Evolutionary conservation across 2,797 vertebrate species (phyloP).

Genomic region (Kryptolebias ocellatus): DNA sequence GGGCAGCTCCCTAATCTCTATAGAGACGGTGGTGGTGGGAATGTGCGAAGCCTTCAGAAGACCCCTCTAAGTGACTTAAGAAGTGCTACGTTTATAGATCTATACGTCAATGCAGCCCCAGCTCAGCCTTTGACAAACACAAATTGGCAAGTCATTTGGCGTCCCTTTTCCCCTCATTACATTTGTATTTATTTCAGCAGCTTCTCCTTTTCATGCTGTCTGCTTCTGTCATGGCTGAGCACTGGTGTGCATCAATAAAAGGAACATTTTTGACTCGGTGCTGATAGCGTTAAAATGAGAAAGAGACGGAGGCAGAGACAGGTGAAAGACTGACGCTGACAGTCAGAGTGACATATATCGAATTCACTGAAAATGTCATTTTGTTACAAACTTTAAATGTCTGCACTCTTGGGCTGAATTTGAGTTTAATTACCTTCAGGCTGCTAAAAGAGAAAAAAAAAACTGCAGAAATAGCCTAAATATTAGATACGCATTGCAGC

Average conservation of each 20-base stretch:
- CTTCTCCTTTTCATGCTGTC: constrained; percentile 73
- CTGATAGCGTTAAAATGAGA: constrained; percentile 56
- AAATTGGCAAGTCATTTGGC: constrained; percentile 75
- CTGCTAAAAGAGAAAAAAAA: neutral
- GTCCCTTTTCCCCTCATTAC: constrained; percentile 65
- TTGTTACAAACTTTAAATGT: constrained; percentile 12
- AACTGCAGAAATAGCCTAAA: neutral
- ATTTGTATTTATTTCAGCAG: constrained; percentile 78
- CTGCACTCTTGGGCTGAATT: neutral
- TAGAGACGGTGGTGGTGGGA: constrained; percentile 25
- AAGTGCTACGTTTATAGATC: constrained; percentile 67
- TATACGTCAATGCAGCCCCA: constrained; percentile 69
- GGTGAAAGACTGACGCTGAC: neutral
- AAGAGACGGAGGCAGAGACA: constrained; percentile 19
- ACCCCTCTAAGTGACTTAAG: constrained; percentile 64
- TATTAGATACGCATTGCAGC: neutral
- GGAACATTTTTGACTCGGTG: constrained; percentile 69
- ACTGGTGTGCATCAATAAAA: constrained; percentile 72
- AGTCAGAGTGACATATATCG: constrained; percentile 9
- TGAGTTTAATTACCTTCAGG: constrained; percentile 24
- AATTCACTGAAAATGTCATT: constrained; percentile 13
- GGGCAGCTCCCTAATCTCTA: constrained; percentile 50
- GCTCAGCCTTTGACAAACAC: constrained; percentile 72
- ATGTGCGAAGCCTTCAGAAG: constrained; percentile 36
- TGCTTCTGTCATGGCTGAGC: constrained; percentile 71